Percentiles rank a stretch among this genome's conserved stretches.
Conservation (phyloP, 2,113 vertebrate genomes). For the Rhinogobius similis region DNA sequence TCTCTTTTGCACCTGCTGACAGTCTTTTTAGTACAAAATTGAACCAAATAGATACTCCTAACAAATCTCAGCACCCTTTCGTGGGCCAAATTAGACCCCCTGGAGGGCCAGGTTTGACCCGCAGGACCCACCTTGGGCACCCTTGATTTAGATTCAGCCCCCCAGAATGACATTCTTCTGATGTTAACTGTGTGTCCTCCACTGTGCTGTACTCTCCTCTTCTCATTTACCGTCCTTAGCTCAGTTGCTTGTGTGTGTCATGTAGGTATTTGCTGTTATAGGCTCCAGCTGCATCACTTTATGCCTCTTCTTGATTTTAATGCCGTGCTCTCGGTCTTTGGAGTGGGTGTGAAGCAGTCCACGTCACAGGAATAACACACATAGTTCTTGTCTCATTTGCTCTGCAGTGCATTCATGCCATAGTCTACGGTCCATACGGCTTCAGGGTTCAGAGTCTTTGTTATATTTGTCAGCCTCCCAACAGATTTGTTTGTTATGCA, state of each 20-base stretch:
- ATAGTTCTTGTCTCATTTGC: not conserved
- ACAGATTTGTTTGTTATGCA: no score
- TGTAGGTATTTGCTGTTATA: not conserved
- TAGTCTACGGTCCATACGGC: no score
- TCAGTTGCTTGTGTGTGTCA: not conserved
- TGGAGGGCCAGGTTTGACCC: no score
- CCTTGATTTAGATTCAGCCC: not conserved
- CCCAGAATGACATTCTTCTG: not conserved
- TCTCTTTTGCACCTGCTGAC: no score
- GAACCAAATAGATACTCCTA: no score
- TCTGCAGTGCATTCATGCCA: not conserved
- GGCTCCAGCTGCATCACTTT: not conserved
- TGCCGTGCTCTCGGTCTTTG: not conserved
- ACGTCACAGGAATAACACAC: not conserved
- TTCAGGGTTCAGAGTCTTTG: no score
- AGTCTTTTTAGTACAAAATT: no score
- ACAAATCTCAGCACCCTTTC: no score
- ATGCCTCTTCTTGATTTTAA: not conserved
- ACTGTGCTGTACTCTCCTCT: not conserved
- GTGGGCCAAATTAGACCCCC: no score
- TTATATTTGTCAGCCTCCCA: no score
- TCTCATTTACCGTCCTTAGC: not conserved
- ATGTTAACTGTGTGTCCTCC: not conserved
- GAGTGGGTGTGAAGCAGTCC: not conserved
- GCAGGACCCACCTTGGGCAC: no score